These are phyloP conservation scores for Zaprionus inermis DNA, from an alignment of 1,140 invertebrate species.

Conservation along the genomic window DNA sequence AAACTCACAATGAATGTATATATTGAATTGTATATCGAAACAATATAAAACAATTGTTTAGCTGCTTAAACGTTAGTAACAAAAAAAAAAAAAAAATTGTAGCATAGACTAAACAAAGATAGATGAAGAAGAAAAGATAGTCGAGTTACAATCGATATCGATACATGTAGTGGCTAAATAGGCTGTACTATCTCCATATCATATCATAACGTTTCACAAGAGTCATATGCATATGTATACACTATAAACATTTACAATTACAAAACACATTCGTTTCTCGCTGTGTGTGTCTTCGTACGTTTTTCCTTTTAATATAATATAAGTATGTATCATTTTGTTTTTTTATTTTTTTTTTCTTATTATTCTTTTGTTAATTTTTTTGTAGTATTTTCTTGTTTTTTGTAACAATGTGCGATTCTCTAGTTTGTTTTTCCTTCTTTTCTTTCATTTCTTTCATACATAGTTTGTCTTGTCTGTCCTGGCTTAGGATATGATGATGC, in stretches of 20 bases:
- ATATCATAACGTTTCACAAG: slow-evolving; percentile 56
- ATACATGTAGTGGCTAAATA: slow-evolving; percentile 52
- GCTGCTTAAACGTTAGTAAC: slow-evolving; percentile 72
- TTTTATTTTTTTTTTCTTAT: slow-evolving; percentile 13
- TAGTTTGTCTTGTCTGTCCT: slow-evolving; percentile 28
- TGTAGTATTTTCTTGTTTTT: slow-evolving; percentile 28
- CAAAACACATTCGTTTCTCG: slow-evolving; percentile 44
- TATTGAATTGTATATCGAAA: slow-evolving; percentile 36
- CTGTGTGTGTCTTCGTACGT: slow-evolving; percentile 16
- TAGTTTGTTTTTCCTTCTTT: slow-evolving; percentile 47
- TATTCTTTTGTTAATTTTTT: slow-evolving; percentile 38
- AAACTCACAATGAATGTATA: slow-evolving; percentile 49
- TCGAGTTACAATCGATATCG: slow-evolving; percentile 55
- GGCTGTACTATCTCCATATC: slow-evolving; percentile 57
- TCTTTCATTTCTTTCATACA: background rate
- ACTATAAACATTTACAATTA: slow-evolving; percentile 79
- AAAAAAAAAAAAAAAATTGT: slow-evolving; percentile 59
- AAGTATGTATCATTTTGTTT: slow-evolving; percentile 17
- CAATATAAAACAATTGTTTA: slow-evolving; percentile 64
- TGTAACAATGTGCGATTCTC: slow-evolving; percentile 71
- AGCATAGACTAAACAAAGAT: slow-evolving; percentile 22
- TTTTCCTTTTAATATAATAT: slow-evolving; percentile 19
- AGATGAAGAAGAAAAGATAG: slow-evolving; percentile 33
- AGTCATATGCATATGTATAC: slow-evolving; percentile 51
- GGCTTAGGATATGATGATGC: slow-evolving; percentile 64